Conservation (phyloP, 2,113 vertebrate species). For the Callipepla californica region DNA sequence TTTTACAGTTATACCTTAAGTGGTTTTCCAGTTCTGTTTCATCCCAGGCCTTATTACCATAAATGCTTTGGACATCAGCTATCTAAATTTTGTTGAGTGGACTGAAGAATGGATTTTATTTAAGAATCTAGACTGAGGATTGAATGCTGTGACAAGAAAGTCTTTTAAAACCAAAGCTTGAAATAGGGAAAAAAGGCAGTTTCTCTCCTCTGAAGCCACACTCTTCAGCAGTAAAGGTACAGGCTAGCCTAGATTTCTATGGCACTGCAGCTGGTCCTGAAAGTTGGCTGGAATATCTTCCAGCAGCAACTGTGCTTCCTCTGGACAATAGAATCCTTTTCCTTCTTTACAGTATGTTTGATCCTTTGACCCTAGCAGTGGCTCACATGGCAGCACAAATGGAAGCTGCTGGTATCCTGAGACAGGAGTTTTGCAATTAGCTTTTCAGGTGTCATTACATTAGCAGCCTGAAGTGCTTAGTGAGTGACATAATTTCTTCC, state of each 20-base stretch:
- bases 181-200: background rate
- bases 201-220: background rate
- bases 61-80: background rate
- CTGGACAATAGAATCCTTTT: constrained; percentile 51
- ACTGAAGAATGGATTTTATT: background rate
- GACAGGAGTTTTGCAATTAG: background rate
- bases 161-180: background rate
- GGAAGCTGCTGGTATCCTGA: background rate
- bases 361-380: background rate
- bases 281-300: constrained; percentile 23
- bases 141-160: background rate
- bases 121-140: background rate
- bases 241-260: background rate
- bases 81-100: background rate
- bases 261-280: constrained; percentile 33
- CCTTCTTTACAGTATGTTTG: background rate
- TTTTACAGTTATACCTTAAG: background rate
- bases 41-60: fast-evolving
- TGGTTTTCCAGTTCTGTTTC: background rate
- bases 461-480: background rate
- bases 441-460: background rate
- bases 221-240: background rate
- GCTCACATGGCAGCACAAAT: constrained; percentile 52
- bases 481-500: background rate
- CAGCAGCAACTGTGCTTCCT: constrained; percentile 43